Conservation (phyloP, 2,113 vertebrate species). For the Indicator indicator region DNA sequence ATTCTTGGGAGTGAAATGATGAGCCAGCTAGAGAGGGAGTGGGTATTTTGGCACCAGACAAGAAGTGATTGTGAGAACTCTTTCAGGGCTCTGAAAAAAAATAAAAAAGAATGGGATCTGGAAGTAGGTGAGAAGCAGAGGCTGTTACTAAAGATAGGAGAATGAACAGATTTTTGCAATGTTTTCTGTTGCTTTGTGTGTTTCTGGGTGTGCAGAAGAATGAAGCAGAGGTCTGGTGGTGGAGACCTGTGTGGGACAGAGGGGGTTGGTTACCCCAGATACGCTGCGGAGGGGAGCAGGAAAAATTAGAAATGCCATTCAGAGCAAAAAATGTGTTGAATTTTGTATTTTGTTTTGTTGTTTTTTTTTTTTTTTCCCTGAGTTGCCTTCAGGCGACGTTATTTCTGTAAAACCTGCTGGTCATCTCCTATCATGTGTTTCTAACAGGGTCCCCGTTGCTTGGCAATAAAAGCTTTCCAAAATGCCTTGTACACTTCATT, state of each 20-base stretch:
- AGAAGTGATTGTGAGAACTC: background rate
- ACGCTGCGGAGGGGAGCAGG: background rate
- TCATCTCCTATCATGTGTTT: conserved; percentile 16
- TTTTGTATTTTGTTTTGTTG: too few species aligned
- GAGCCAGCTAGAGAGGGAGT: background rate
- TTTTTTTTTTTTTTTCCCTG: background rate
- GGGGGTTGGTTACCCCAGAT: conserved; percentile 38
- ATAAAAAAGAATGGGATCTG: background rate
- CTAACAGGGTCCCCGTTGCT: conserved; percentile 51
- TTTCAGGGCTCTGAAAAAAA: background rate
- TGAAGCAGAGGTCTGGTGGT: background rate
- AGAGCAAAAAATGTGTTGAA: background rate
- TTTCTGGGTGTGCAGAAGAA: background rate
- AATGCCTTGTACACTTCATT: background rate
- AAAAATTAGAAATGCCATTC: conserved; percentile 25
- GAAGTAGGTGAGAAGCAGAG: background rate
- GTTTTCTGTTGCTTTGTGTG: conserved; percentile 13
- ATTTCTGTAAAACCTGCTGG: conserved; percentile 32
- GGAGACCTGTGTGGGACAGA: conserved; percentile 47
- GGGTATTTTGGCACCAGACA: background rate
- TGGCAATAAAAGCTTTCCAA: conserved; percentile 58
- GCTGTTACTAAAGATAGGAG: conserved; percentile 8
- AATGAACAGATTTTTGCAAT: background rate
- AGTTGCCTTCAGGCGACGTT: conserved; percentile 9
- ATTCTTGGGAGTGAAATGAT: background rate